Evolutionary conservation across 1,140 invertebrate species (phyloP).

Genomic region (Pentalonia nigronervosa): DNA sequence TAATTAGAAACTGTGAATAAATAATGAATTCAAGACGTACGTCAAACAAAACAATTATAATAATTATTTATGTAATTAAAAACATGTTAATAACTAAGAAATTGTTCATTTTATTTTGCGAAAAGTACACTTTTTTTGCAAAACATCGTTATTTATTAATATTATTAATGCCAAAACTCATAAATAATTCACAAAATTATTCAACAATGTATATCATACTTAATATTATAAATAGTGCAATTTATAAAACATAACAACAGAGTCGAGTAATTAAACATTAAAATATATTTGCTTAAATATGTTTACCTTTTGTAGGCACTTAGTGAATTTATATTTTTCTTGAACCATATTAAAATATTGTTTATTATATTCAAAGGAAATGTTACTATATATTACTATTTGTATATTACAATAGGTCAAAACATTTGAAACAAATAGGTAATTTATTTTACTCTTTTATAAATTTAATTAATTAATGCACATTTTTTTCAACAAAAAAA

Average conservation of each 20-base stretch:
- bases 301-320: neutral
- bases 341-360: neutral
- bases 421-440: neutral
- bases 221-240: slow-evolving; percentile 3
- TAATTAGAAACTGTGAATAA: slow-evolving; percentile 5
- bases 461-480: neutral
- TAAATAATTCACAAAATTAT: slow-evolving; percentile 29
- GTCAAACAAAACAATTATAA: slow-evolving; percentile 13
- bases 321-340: neutral
- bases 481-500: neutral
- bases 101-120: neutral
- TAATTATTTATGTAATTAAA: slow-evolving; percentile 14
- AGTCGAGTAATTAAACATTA: neutral
- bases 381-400: neutral
- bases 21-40: neutral
- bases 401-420: neutral
- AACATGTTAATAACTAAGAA: slow-evolving; percentile 18
- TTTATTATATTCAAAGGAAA: neutral
- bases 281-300: neutral
- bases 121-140: neutral
- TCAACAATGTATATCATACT: neutral
- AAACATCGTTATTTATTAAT: slow-evolving; percentile 6
- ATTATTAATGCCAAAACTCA: slow-evolving; percentile 12
- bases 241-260: neutral
- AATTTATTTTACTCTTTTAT: neutral